Percentiles rank a stretch among this genome's conserved stretches.
Evolutionary conservation across 2,113 vertebrate genomes (phyloP).

Genomic region (Aegotheles bennettii): DNA sequence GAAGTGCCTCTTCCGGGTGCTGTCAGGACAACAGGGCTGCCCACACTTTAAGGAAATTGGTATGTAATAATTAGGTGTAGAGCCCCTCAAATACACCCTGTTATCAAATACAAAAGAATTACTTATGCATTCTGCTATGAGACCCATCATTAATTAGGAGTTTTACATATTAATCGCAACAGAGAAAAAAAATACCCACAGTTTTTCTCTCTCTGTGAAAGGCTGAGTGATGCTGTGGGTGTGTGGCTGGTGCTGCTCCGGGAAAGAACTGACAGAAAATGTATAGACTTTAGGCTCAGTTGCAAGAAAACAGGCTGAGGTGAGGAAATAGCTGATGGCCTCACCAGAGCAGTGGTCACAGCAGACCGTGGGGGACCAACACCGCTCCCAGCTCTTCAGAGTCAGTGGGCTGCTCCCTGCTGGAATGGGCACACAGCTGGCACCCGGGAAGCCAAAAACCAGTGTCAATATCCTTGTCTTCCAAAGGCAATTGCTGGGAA

Average conservation of each 20-base stretch:
- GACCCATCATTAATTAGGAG: conserved; percentile 48
- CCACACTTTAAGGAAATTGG: not conserved
- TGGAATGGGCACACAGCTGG: not conserved
- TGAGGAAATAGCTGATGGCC: too few species aligned
- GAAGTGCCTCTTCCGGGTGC: not conserved
- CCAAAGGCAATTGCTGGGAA: not conserved
- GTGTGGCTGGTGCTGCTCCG: not conserved
- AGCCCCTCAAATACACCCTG: conserved; percentile 18
- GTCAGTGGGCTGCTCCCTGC: not conserved
- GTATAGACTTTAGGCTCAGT: not conserved
- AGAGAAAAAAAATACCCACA: not conserved
- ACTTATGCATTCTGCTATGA: conserved; percentile 44
- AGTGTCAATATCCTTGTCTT: not conserved
- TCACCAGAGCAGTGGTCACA: too few species aligned
- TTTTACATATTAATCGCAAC: conserved; percentile 43
- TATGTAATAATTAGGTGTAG: conserved; percentile 1
- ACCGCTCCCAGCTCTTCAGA: not conserved
- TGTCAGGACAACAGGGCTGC: not conserved
- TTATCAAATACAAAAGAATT: conserved; percentile 46
- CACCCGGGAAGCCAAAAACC: not conserved
- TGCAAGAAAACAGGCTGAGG: too few species aligned
- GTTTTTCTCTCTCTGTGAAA: not conserved
- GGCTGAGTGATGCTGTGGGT: not conserved
- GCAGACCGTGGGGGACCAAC: too few species aligned
- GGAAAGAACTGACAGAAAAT: not conserved